phyloP scores from a whole-genome alignment of 2,113 vertebrate genomes.

The Oxyura jamaicensis region DNA sequence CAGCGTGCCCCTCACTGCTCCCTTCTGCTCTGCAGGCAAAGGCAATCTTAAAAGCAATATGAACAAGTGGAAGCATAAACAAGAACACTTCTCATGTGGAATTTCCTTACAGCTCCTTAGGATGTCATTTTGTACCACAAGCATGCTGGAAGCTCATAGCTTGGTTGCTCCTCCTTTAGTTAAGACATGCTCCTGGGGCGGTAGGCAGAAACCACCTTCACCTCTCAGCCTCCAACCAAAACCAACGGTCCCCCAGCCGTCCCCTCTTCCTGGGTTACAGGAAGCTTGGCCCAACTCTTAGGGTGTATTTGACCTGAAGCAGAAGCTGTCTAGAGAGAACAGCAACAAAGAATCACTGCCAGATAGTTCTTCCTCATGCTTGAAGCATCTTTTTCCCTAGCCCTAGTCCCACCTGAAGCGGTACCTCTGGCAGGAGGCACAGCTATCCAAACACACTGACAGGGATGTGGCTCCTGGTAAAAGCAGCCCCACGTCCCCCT shows the following conservation, averaged over 20 bases:
- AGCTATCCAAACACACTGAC: background rate
- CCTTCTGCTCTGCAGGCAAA: background rate
- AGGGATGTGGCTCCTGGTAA: background rate
- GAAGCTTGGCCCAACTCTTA: background rate
- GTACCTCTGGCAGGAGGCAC: background rate
- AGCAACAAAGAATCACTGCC: background rate
- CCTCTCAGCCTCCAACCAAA: background rate
- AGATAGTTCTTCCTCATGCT: background rate
- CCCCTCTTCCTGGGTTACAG: background rate
- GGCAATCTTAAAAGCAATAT: background rate
- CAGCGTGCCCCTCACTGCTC: background rate
- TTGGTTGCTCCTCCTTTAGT: background rate
- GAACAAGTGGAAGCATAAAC: background rate
- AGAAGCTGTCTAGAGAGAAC: background rate
- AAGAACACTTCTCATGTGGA: background rate
- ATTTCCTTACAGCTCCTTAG: background rate
- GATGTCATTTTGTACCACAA: rapidly evolving
- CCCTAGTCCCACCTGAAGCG: background rate
- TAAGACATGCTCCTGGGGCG: background rate
- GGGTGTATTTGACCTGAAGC: background rate
- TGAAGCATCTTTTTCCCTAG: background rate
- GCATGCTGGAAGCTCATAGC: background rate
- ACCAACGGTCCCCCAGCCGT: rapidly evolving
- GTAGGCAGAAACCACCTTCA: background rate
- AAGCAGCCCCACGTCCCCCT: background rate